Evolutionary conservation across 2,797 vertebrate species (phyloP).

Genomic region (Amblyopsis hoosieri): DNA sequence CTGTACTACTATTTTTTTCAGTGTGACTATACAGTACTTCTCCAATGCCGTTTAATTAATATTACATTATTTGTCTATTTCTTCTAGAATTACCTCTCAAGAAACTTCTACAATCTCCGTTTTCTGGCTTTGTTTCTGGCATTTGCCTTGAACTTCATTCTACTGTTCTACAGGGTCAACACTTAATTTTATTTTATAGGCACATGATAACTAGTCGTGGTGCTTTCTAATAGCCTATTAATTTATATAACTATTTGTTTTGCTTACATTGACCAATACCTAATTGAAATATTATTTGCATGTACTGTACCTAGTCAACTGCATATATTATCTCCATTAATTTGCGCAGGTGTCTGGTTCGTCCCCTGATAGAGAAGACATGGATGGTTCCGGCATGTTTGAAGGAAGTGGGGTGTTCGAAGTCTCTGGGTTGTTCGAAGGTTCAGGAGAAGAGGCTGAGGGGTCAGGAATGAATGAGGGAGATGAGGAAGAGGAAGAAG

Average conservation of each 20-base stretch:
- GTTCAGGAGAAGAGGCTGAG: conserved; percentile 72
- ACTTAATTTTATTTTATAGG: not conserved
- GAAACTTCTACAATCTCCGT: conserved; percentile 94
- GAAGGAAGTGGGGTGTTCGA: conserved; percentile 77
- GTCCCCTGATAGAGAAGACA: conserved; percentile 78
- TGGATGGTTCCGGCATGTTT: conserved; percentile 64
- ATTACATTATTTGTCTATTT: conserved; percentile 9
- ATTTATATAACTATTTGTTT: no score
- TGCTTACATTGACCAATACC: not conserved
- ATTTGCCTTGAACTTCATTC: conserved; percentile 93
- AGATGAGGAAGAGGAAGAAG: conserved; percentile 83
- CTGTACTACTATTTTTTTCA: not conserved
- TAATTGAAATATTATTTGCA: not conserved
- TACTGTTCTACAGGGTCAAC: conserved; percentile 88
- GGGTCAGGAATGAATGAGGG: conserved; percentile 70
- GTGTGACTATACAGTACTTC: not conserved
- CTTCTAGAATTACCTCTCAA: conserved; percentile 89
- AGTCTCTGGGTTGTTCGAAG: conserved; percentile 75
- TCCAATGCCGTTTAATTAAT: not conserved
- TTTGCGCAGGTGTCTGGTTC: conserved; percentile 86
- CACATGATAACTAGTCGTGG: not conserved
- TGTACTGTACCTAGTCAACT: no score
- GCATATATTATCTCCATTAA: conserved; percentile 8
- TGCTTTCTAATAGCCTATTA: not conserved
- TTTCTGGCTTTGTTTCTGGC: conserved; percentile 92